These are phyloP conservation scores for Thunnus thynnus DNA, from an alignment of 2,113 vertebrate genomes.

Conservation along the genomic window DNA sequence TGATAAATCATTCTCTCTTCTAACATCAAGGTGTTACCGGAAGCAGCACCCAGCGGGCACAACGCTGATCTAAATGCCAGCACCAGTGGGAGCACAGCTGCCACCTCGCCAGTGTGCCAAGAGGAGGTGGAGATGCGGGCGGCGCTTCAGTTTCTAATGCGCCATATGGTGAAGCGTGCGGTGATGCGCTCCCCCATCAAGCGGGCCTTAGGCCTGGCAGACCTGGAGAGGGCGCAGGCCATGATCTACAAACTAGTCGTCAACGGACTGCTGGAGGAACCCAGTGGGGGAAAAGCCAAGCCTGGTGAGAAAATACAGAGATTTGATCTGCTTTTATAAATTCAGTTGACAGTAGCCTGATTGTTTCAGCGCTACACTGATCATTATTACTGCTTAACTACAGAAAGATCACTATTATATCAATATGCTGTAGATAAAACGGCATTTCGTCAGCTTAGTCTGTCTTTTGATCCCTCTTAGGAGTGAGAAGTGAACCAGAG, in stretches of 20 bases:
- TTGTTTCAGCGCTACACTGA: too few species aligned
- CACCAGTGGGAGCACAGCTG: conserved; percentile 65
- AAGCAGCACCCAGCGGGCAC: conserved; percentile 87
- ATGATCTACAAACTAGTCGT: conserved; percentile 98
- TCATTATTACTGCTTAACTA: neutral
- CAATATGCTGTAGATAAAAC: neutral
- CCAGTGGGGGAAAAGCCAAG: conserved; percentile 88
- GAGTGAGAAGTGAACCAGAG: conserved; percentile 86
- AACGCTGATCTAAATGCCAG: conserved; percentile 89
- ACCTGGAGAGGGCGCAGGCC: conserved; percentile 95
- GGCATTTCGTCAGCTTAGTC: neutral
- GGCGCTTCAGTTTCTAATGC: conserved; percentile 96
- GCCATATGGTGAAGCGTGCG: conserved; percentile 97
- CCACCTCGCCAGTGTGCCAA: conserved; percentile 86
- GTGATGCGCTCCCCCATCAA: conserved; percentile 98
- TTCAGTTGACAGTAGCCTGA: too few species aligned
- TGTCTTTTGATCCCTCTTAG: conserved; percentile 60
- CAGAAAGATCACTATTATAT: neutral
- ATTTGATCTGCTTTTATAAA: neutral
- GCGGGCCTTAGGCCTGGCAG: conserved; percentile 91
- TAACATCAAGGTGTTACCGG: conserved; percentile 85
- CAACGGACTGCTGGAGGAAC: conserved; percentile 93
- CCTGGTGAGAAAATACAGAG: conserved; percentile 81
- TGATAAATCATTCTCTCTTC: neutral
- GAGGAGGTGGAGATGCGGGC: conserved; percentile 95